Evolutionary conservation across 2,113 vertebrate species (phyloP), one percentile per base, ranked within the genome.

Genomic region (Cebus imitator): DNA sequence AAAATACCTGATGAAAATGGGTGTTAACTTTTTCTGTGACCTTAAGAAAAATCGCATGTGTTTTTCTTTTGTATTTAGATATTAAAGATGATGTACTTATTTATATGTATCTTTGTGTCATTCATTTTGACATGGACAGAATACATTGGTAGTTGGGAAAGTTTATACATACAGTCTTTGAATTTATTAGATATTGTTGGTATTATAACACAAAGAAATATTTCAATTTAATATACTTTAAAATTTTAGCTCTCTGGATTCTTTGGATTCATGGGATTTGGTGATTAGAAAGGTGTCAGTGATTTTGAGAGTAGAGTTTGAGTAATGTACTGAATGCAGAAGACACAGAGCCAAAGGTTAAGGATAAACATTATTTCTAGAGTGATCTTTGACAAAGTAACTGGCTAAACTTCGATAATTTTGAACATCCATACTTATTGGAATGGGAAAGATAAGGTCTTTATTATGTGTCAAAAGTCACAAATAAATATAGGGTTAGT

Each of bases 381-480:
- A 87, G 18, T 61, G 48, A 92, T 78, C 43, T 96, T 95, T 87
- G 68, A 97, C 83, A 95, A 95, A 92, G 30, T 45, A 97, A 84
- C n/a, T 70, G 73, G 70, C 92, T 88, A 95, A 87, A 87, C n/a
- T 81, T 30, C 76, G 6, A 66, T 94, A 72, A 88, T 90, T 94
- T 87, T 87, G 13, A 96, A 70, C 17, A 92, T 64, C 50, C n/a
- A 70, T 85, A 81, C 90, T 96, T 87, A 91, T 52, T 90, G 9
- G 32, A 83, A 90, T 92, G 82, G 75, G 32, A 73, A 86, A 90
- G 45, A 83, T 82, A 95, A 93, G 35, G 30, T 93, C 35, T 94
- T 93, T 92, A 75, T 94, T 96, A 96, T 90, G 20, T 94, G 87
- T 92, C 84, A 96, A 92, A 97, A 94, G 20, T 12, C 70, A 97